These are phyloP conservation scores for Lordiphosa andalusiaca DNA, from an alignment of 2,888 invertebrate genomes.

Conservation along the genomic window DNA sequence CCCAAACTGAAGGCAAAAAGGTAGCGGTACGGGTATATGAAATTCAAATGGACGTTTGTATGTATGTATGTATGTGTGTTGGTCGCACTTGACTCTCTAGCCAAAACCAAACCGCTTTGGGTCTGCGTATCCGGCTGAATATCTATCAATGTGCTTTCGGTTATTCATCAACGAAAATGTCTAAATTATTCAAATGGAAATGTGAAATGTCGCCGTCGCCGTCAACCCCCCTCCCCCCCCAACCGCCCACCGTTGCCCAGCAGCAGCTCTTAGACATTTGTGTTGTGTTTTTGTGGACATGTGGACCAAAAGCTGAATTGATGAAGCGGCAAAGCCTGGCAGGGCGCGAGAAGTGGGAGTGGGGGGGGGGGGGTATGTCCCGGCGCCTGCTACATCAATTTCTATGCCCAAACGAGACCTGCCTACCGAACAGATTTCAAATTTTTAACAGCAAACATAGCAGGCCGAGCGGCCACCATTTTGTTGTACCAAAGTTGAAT, in stretches of 20 bases:
- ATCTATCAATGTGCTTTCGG: constrained; percentile 75
- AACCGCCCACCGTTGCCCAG: constrained; percentile 12
- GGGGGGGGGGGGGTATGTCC: constrained; percentile 13
- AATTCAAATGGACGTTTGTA: constrained; percentile 3
- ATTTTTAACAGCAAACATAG: background rate
- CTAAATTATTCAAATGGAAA: constrained; percentile 77
- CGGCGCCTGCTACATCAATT: too few relatives aligned
- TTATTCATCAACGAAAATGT: constrained; percentile 76
- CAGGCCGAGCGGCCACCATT: background rate
- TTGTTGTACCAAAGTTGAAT: background rate
- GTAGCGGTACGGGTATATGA: too few relatives aligned
- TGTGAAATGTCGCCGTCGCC: constrained; percentile 57
- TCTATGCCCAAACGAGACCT: too few relatives aligned
- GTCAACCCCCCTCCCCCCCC: constrained; percentile 6
- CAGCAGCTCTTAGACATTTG: constrained; percentile 22
- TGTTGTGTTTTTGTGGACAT: constrained; percentile 41
- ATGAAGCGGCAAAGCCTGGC: constrained; percentile 64
- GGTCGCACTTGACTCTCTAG: background rate
- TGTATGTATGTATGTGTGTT: too few relatives aligned
- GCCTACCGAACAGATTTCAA: background rate
- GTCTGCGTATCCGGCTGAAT: constrained; percentile 16
- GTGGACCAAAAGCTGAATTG: constrained; percentile 59
- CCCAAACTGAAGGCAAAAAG: too few relatives aligned
- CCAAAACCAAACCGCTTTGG: too few relatives aligned
- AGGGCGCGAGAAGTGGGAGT: too few relatives aligned